Evolutionary conservation across 2,113 vertebrate genomes (phyloP).

Genomic region (Mobula birostris): DNA sequence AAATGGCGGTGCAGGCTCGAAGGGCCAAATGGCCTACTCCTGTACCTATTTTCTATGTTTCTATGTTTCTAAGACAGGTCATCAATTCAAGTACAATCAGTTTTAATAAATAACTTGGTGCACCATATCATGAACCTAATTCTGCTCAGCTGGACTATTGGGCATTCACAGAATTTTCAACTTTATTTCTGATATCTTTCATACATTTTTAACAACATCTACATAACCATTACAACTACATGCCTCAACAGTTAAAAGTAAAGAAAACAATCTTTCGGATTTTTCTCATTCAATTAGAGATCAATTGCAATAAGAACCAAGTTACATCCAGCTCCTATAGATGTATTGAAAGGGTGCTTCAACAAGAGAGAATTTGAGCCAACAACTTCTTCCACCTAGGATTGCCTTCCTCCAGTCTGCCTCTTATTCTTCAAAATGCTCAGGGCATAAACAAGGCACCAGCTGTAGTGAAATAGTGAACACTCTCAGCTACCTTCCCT

Average conservation of each 20-base stretch:
- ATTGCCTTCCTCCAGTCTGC: constrained; percentile 28
- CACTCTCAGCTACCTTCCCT: not conserved
- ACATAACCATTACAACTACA: not conserved
- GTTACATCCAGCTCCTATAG: not conserved
- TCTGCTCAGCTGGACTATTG: not conserved
- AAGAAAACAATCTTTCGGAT: not conserved
- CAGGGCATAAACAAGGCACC: constrained; percentile 50
- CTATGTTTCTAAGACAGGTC: not conserved
- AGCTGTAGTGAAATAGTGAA: not conserved
- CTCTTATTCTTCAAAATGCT: constrained; percentile 53
- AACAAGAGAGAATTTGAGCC: constrained; percentile 32
- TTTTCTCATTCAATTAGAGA: not conserved
- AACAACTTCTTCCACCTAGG: constrained; percentile 45
- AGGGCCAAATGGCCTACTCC: no score
- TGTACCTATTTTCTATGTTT: no score
- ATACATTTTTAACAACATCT: not conserved
- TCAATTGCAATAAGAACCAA: not conserved
- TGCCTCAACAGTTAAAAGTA: not conserved
- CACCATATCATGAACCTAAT: not conserved
- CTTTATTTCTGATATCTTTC: not conserved
- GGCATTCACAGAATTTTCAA: not conserved
- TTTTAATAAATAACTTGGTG: not conserved
- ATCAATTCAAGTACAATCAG: not conserved
- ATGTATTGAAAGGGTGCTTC: not conserved
- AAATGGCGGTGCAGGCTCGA: no score